Base-by-base conservation (phyloP, 2,113 vertebrate species). In the Calidris pugnax region DNA sequence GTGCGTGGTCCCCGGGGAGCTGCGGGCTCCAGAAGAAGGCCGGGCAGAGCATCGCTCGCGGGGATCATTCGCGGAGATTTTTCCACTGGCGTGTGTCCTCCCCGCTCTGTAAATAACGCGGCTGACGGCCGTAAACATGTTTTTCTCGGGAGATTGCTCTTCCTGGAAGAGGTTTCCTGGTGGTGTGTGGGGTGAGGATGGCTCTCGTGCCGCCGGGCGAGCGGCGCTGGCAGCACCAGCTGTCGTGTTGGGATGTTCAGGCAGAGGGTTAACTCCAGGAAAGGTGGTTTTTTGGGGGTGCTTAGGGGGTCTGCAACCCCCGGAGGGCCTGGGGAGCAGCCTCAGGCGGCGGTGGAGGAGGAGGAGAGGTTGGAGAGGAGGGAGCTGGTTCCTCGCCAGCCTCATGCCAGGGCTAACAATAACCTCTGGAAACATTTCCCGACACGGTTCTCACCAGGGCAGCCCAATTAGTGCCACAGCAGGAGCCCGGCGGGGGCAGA, bases 381-480 rank as follows among this genome's bases (percentile, higher is more conserved):
- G 87, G 87, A 95, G 85, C 96, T 96, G 96, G 95, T 93, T 80
- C 86, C 86, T 80, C 4, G 79, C 96, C 96, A 97, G n/a, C 92
- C 92, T 88, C 96, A 87, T 94, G 96, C 93, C 96, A 95, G 82
- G 95, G 88, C 96, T 88, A 77, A 91, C 95, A 95, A 89, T 95
- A 88, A 88, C 88, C 85, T 63, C 95, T 96, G 96, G 92, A 85
- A 96, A 76, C 33, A 0, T 59, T 85, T 87, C 82, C 88, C 62
- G 35, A 71, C 92, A 83, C 5, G 74, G 57, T 91, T 97, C 95
- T 95, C 94, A 93, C 87, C 95, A 92, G 96, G 90, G 76, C 86
- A 0, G 89, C 96, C 93, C 95, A 95, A 95, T 97, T 97, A 96
- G 96, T 93, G 94, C 96, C 96, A 83, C 94, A 96, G 96, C 96